A percentile compares a stretch with the other conserved stretches of the same genome.
Evolutionary conservation across 2,113 vertebrate species (phyloP).

Genomic region (Diglossa brunneiventris): DNA sequence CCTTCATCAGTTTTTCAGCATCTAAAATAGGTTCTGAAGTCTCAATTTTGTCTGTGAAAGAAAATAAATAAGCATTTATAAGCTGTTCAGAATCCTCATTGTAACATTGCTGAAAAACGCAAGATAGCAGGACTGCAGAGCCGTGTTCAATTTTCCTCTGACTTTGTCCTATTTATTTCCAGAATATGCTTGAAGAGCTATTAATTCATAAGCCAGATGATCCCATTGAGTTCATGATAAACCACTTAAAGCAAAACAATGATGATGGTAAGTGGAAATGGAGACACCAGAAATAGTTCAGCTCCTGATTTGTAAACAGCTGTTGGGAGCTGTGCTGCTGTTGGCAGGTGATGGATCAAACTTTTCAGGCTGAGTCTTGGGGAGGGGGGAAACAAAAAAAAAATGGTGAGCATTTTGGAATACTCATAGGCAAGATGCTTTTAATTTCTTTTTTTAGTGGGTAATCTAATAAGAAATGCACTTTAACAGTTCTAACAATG

Average conservation of each 20-base stretch:
- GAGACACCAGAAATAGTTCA: background rate
- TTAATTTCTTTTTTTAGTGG: conserved; percentile 44
- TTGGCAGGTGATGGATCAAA: background rate
- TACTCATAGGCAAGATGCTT: conserved; percentile 26
- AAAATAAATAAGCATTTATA: background rate
- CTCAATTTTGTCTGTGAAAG: background rate
- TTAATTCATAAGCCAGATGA: conserved; percentile 84
- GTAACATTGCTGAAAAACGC: background rate
- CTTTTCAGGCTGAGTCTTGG: background rate
- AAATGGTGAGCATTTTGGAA: background rate
- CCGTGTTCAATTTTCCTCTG: background rate
- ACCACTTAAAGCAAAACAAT: conserved; percentile 73
- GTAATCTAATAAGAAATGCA: conserved; percentile 60
- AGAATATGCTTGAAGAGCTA: conserved; percentile 84
- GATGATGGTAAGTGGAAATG: conserved; percentile 70
- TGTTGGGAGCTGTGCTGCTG: background rate
- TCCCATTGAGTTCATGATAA: conserved; percentile 83
- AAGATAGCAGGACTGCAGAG: background rate
- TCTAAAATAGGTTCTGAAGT: background rate
- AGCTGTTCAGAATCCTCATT: background rate
- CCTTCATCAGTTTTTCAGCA: background rate
- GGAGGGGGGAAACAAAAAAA: no score
- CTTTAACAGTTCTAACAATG: conserved; percentile 64
- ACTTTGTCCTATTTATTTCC: conserved; percentile 51
- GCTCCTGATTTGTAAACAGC: background rate